Conservation (phyloP, 2,797 vertebrate species). For the Fundulus diaphanus region DNA sequence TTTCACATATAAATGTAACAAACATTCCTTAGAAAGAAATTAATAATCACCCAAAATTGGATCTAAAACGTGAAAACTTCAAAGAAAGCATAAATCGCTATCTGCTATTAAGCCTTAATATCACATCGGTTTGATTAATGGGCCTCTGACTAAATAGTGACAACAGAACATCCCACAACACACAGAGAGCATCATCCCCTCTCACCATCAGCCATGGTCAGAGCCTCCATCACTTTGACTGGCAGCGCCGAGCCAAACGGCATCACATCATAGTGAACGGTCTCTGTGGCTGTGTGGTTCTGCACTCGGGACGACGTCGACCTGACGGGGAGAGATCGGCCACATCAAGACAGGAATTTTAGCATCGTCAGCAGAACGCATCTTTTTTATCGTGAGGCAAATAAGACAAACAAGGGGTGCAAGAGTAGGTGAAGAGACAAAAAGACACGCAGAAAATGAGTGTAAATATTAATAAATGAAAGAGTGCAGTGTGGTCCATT, state of each 20-base stretch:
- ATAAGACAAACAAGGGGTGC: no score
- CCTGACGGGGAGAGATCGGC: conserved; percentile 61
- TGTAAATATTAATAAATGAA: no score
- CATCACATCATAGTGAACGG: conserved; percentile 89
- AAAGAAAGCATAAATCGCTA: not conserved
- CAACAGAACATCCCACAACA: no score
- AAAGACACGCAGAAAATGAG: no score
- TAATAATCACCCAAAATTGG: not conserved
- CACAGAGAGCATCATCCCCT: no score
- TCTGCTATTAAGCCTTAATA: not conserved
- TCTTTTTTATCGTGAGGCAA: no score
- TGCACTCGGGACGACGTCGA: conserved; percentile 87
- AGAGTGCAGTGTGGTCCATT: no score
- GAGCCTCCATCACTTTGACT: conserved; percentile 95
- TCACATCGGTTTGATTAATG: not conserved
- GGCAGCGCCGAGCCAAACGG: conserved; percentile 93
- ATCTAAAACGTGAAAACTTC: not conserved
- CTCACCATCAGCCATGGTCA: conserved; percentile 87
- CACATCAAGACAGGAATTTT: not conserved
- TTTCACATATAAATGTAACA: not conserved
- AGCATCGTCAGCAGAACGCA: not conserved
- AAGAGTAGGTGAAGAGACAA: no score
- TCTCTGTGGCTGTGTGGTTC: conserved; percentile 82
- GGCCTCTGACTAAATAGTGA: not conserved
- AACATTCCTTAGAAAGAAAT: not conserved